Evolutionary conservation across 2,797 vertebrate species (phyloP).

Genomic region (Melanogrammus aeglefinus): DNA sequence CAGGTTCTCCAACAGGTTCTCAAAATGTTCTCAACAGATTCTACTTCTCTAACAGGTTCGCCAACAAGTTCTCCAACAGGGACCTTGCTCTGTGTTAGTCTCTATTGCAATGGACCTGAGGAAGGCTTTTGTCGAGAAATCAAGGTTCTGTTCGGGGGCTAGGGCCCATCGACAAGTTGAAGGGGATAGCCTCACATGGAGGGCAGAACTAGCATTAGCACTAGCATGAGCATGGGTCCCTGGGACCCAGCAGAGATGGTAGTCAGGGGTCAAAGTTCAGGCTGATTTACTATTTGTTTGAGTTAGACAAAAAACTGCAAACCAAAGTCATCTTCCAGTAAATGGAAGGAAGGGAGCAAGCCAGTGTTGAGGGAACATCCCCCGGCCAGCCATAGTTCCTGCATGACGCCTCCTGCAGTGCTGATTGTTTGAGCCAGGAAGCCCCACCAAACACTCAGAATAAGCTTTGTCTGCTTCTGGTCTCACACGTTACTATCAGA

Average conservation of each 20-base stretch:
- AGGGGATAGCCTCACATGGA: too few species aligned
- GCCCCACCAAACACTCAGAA: conserved; percentile 3
- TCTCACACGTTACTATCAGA: conserved; percentile 32
- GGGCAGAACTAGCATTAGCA: too few species aligned
- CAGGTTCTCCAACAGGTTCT: too few species aligned
- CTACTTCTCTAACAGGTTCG: too few species aligned
- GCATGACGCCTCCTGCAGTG: not conserved
- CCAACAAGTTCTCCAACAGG: not conserved
- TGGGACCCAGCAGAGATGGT: not conserved
- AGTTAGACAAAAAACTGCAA: conserved; percentile 2
- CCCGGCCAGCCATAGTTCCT: not conserved
- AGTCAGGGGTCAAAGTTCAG: conserved; percentile 9
- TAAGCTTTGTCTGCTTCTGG: conserved; percentile 9
- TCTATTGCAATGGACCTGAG: not conserved
- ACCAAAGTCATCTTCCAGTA: not conserved
- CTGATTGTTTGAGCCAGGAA: conserved; percentile 13
- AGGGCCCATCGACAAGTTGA: too few species aligned
- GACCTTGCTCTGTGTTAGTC: not conserved
- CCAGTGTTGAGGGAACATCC: not conserved
- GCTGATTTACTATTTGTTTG: conserved; percentile 9
- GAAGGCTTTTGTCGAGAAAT: not conserved
- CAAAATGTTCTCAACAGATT: too few species aligned
- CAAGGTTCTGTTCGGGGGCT: not conserved
- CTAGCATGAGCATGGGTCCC: too few species aligned
- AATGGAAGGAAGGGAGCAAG: not conserved